phyloP scores from a whole-genome alignment of 2,113 vertebrate species.

The Indicator maculatus region DNA sequence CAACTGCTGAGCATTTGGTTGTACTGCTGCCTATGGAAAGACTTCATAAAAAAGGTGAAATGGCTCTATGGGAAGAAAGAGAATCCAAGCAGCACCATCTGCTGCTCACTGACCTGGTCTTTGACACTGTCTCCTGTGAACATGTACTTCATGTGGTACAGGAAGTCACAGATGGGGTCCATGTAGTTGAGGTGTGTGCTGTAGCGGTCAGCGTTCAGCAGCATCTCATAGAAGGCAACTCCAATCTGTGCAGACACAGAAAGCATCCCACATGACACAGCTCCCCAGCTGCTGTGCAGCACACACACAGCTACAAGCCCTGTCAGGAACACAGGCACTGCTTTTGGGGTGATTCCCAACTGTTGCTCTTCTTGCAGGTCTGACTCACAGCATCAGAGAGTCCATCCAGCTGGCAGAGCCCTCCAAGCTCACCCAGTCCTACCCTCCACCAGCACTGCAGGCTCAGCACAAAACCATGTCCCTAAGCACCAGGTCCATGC shows the following conservation, averaged over 20 bases:
- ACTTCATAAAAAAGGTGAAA: background rate
- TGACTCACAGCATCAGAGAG: no score
- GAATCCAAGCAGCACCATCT: background rate
- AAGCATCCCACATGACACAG: background rate
- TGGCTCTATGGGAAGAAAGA: background rate
- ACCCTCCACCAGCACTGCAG: no score
- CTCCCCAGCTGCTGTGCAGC: background rate
- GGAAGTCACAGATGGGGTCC: slow-evolving; percentile 98
- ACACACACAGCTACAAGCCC: background rate
- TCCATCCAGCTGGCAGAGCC: no score
- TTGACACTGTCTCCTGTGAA: slow-evolving; percentile 99
- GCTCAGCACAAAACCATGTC: no score
- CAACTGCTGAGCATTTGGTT: background rate
- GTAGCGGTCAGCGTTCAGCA: slow-evolving; percentile 92
- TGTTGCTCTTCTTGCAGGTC: background rate
- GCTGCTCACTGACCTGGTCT: slow-evolving; percentile 85
- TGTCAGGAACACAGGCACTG: background rate
- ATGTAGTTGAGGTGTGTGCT: slow-evolving; percentile 91
- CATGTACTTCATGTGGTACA: slow-evolving; percentile 99
- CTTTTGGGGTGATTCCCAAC: background rate
- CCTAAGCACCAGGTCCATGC: no score
- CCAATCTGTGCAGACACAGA: slow-evolving; percentile 83
- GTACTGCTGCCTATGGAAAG: background rate
- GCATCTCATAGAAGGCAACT: slow-evolving; percentile 98
- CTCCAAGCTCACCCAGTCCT: no score